phyloP scores from a whole-genome alignment of 2,113 vertebrate species.

The Climacteris rufus region DNA sequence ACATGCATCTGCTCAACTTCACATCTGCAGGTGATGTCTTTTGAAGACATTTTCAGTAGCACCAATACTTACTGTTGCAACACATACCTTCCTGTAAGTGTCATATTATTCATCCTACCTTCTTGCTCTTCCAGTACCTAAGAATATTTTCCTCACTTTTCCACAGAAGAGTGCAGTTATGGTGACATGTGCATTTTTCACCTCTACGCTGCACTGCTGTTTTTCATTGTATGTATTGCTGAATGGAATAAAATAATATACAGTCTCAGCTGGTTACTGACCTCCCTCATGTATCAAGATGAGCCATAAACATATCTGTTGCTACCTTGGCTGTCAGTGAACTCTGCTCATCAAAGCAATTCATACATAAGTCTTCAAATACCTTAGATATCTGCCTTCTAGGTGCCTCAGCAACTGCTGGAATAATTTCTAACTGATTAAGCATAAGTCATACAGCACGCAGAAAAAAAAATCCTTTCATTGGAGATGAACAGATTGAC shows the following conservation, averaged over 20 bases:
- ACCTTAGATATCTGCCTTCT: not conserved
- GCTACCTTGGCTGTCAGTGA: not conserved
- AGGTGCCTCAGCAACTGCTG: not conserved
- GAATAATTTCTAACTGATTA: not conserved
- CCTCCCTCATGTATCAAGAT: conserved; percentile 36
- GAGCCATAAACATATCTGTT: conserved; percentile 8
- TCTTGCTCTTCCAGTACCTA: not conserved
- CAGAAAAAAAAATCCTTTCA: not conserved
- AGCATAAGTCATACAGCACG: not conserved
- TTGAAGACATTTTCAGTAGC: not conserved
- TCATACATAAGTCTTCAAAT: not conserved
- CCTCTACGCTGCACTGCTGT: not conserved
- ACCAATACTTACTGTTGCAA: not conserved
- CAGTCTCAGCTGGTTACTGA: conserved; percentile 23
- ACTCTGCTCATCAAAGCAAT: not conserved
- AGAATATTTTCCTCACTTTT: not conserved
- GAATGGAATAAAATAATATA: conserved; percentile 42
- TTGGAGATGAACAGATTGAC: not conserved
- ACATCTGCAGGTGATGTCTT: not conserved
- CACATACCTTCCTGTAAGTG: not conserved
- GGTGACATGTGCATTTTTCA: conserved; percentile 36
- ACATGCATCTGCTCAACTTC: not conserved
- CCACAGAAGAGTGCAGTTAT: not conserved
- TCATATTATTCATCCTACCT: not conserved
- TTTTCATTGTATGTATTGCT: conserved; percentile 13